These are phyloP conservation scores for Stichopus chloronotus DNA, from an alignment of 35 echinoderm and acorn worm species.

Conservation along the genomic window DNA sequence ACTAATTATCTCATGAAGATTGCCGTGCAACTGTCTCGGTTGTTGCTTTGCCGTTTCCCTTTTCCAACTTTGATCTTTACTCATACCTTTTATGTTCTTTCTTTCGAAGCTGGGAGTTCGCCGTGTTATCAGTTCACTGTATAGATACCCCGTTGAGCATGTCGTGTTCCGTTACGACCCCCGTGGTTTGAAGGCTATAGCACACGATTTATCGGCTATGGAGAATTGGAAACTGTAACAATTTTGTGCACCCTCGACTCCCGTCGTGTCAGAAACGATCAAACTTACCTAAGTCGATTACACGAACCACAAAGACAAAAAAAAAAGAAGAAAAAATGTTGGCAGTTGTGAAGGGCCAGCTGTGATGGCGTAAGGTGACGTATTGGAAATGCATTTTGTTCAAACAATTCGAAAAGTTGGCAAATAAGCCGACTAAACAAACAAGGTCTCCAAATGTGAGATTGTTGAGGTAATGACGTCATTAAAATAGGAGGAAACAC, in stretches of 20 bases:
- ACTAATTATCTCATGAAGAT: constrained; percentile 41
- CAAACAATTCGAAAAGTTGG: no score
- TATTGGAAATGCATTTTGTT: no score
- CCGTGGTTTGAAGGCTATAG: constrained; percentile 24
- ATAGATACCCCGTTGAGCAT: constrained; percentile 5
- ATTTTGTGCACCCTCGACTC: constrained; percentile 33
- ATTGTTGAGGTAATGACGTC: no score
- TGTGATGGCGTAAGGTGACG: no score
- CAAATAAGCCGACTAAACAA: no score
- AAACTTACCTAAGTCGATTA: constrained; percentile 22
- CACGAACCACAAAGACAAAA: constrained; percentile 6
- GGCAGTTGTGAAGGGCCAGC: no score
- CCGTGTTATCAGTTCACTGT: constrained; percentile 14
- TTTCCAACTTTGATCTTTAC: not conserved
- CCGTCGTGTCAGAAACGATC: constrained; percentile 25
- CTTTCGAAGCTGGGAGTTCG: not conserved
- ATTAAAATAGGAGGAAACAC: no score
- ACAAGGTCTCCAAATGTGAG: no score
- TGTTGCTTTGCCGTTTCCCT: not conserved
- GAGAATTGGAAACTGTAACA: constrained; percentile 17
- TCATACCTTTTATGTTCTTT: not conserved
- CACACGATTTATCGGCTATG: constrained; percentile 30
- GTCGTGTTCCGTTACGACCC: not conserved
- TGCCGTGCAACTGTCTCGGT: not conserved
- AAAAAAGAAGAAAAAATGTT: no score